phyloP scores from a whole-genome alignment of 2,113 vertebrate genomes.

The Amblyopsis rosae region DNA sequence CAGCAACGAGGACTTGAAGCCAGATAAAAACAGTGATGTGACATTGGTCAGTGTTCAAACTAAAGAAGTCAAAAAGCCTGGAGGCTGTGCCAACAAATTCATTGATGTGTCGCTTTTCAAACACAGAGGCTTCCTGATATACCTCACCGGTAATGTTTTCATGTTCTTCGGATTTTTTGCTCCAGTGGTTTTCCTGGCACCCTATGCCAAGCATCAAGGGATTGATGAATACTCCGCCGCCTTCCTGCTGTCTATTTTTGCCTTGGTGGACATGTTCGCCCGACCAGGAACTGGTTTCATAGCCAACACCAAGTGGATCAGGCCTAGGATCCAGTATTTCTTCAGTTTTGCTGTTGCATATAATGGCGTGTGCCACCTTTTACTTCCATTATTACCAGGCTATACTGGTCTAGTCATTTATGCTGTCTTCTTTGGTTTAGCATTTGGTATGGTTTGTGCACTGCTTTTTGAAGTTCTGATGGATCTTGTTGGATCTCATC shows the following conservation, averaged over 20 bases:
- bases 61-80: constrained; percentile 2
- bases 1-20: constrained; percentile 70
- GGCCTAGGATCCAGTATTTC: constrained; percentile 91
- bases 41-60: too few relatives aligned
- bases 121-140: constrained; percentile 93
- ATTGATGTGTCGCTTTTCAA: constrained; percentile 91
- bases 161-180: constrained; percentile 97
- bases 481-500: constrained; percentile 91
- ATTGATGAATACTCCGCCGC: constrained; percentile 89
- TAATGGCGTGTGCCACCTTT: constrained; percentile 90
- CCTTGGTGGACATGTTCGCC: constrained; percentile 96
- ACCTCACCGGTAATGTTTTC: constrained; percentile 87
- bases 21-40: constrained; percentile 56
- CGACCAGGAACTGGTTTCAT: constrained; percentile 93
- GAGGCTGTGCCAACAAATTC: constrained; percentile 85
- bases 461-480: constrained; percentile 95
- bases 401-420: constrained; percentile 90
- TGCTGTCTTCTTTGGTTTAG: constrained; percentile 91
- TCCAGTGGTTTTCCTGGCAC: constrained; percentile 94
- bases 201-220: constrained; percentile 89
- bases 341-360: constrained; percentile 86
- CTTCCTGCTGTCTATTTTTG: constrained; percentile 92
- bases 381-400: constrained; percentile 80
- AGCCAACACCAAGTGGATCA: constrained; percentile 92
- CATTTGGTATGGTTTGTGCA: constrained; percentile 94